A percentile compares a stretch with the other conserved stretches of the same genome.
phyloP scores from a whole-genome alignment of 2,113 vertebrate genomes.

The Gracilinanus agilis region DNA sequence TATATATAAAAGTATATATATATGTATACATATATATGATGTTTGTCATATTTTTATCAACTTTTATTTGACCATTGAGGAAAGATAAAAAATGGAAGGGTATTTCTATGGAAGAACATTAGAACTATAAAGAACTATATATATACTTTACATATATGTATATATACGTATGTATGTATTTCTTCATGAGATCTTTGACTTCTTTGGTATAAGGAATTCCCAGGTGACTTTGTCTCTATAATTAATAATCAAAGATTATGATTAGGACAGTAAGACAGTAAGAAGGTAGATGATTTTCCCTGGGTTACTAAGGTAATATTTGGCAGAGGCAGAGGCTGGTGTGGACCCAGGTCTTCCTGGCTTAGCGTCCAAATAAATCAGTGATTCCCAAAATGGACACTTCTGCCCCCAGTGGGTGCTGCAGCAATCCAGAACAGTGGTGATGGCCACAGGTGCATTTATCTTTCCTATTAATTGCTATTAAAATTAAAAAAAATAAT shows the following conservation, averaged over 20 bases:
- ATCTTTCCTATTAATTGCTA: too few species aligned
- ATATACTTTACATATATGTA: too few species aligned
- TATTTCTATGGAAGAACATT: constrained; percentile 40
- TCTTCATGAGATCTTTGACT: not conserved
- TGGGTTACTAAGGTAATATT: not conserved
- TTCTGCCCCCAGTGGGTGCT: too few species aligned
- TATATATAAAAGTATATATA: too few species aligned
- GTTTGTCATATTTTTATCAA: not conserved
- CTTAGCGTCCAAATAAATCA: not conserved
- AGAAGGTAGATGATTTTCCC: not conserved
- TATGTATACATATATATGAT: not conserved
- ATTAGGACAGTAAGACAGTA: not conserved
- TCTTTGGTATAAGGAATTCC: not conserved
- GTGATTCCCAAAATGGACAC: too few species aligned
- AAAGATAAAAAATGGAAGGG: constrained; percentile 22
- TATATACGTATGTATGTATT: too few species aligned
- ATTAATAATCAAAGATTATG: not conserved
- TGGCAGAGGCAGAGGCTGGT: not conserved
- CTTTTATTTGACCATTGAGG: not conserved
- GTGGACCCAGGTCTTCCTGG: not conserved
- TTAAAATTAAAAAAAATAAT: too few species aligned
- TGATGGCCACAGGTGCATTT: too few species aligned
- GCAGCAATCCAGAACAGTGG: too few species aligned
- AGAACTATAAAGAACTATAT: constrained; percentile 42
- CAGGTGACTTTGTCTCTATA: not conserved